Evolutionary conservation across 1,140 invertebrate genomes (phyloP).

Genomic region (Ceratoteleas bidentatus): DNA sequence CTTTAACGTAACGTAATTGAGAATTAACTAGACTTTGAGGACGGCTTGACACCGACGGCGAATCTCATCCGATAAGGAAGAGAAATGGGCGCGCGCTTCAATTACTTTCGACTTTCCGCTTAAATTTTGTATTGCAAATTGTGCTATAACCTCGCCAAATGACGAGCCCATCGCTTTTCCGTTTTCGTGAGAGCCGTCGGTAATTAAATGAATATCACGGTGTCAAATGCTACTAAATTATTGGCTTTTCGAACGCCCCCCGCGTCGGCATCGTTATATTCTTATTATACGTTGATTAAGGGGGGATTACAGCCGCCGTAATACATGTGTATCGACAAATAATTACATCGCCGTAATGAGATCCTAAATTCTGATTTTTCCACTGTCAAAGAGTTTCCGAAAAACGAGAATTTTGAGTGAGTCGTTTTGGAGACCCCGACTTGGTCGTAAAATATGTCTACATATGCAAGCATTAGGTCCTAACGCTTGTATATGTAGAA

Average conservation of each 20-base stretch:
- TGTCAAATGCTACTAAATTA: conserved; percentile 35
- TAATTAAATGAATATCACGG: conserved; percentile 30
- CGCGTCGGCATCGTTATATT: conserved; percentile 26
- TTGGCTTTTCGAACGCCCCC: conserved; percentile 17
- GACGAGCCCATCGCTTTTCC: conserved; percentile 23
- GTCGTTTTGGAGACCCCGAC: too few relatives aligned
- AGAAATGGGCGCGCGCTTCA: conserved; percentile 50
- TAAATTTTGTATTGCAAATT: conserved; percentile 60
- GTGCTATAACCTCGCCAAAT: conserved; percentile 36
- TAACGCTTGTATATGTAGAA: too few relatives aligned
- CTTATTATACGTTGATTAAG: conserved; percentile 40
- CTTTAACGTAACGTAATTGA: conserved; percentile 62
- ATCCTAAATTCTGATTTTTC: too few relatives aligned
- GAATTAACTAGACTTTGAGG: conserved; percentile 61
- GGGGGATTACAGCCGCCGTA: too few relatives aligned
- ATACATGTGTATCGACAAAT: too few relatives aligned
- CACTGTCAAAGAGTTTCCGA: too few relatives aligned
- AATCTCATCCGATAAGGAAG: conserved; percentile 60
- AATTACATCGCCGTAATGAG: too few relatives aligned
- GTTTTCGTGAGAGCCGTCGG: not conserved
- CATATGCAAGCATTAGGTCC: too few relatives aligned
- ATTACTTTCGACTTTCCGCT: conserved; percentile 54
- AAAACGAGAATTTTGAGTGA: too few relatives aligned
- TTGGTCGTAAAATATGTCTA: too few relatives aligned
- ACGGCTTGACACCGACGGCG: conserved; percentile 48